Evolutionary conservation across 2,113 vertebrate genomes (phyloP), one percentile per base, ranked within the genome.

Genomic region (Odocoileus hemionus): DNA sequence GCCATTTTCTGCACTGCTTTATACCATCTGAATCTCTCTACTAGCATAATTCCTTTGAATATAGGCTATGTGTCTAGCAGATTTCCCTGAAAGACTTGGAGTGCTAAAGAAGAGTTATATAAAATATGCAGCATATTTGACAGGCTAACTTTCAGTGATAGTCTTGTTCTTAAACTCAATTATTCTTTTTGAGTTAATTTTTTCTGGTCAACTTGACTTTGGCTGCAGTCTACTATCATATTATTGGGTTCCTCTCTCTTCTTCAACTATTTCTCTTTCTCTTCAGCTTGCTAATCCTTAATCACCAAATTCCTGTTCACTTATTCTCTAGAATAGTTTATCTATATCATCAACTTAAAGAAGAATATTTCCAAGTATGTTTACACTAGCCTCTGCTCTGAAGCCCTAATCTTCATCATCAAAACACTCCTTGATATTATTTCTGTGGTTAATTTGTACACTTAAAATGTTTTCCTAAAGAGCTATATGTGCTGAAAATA

Each of bases 381-480:
- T 9, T 19, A 19, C 7, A 47, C 23, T 21, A 15, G 19, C 39
- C n/a, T 89, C 30, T 96, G 16, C n/a, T 79, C 28, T 60, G 60
- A 89, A 82, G n/a, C 10, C 9, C 15, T 76, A 58, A n/a, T 86
- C 54, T 97, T 76, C 67, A 55, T 78, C 28, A 84, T n/a, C 21
- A 74, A 86, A 86, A 91, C 2, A 50, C 9, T 17, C 16, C 28
- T 23, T 43, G 17, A 33, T 74, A 43, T 55, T 47, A 87, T 50
- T 54, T 94, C 13, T 96, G 30, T n/a, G 67, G 54, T 82, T 57
- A 94, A 30, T 6, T 47, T 5, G 2, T 67, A 82, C 58, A 25
- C 30, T 93, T n/a, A 76, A 96, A 86, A 52, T 91, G 26, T 43
- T 95, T 91, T 82, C 82, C 28, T 70, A 52, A 96, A 91, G 19